These are phyloP conservation scores for Scaeva pyrastri DNA, from an alignment of 2,888 invertebrate species.

Conservation along the genomic window DNA sequence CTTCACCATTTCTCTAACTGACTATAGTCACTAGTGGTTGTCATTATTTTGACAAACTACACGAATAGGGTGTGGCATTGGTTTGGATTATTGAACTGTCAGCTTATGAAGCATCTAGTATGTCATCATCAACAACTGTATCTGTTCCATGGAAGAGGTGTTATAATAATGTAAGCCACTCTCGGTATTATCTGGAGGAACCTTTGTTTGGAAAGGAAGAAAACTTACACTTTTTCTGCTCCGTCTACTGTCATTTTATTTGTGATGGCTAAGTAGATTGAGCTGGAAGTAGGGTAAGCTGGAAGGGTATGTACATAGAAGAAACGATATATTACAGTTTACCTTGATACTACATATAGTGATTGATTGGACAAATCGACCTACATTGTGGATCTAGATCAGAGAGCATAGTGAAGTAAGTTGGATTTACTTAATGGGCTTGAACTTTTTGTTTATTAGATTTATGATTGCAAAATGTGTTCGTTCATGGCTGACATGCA, in stretches of 20 bases:
- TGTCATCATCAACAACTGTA: too few relatives aligned
- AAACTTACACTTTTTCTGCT: slow-evolving; percentile 41
- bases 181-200: slow-evolving; percentile 47
- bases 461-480: slow-evolving; percentile 11
- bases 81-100: too few relatives aligned
- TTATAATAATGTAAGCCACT: neutral
- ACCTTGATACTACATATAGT: slow-evolving; percentile 26
- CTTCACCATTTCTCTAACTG: too few relatives aligned
- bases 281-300: neutral
- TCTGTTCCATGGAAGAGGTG: too few relatives aligned
- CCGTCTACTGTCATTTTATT: slow-evolving; percentile 29
- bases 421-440: neutral
- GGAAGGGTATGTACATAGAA: neutral
- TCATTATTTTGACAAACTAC: too few relatives aligned
- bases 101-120: too few relatives aligned
- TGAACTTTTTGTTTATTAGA: slow-evolving; percentile 7
- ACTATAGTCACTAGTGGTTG: too few relatives aligned
- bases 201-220: slow-evolving; percentile 54
- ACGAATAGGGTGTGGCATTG: too few relatives aligned
- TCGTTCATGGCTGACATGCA: slow-evolving; percentile 28
- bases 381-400: slow-evolving; percentile 57
- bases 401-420: neutral
- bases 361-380: slow-evolving; percentile 69
- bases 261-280: slow-evolving; percentile 5
- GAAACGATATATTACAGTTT: slow-evolving; percentile 31